Evolutionary conservation across 1,140 invertebrate species (phyloP).

Genomic region (Drosophila kanapiae): DNA sequence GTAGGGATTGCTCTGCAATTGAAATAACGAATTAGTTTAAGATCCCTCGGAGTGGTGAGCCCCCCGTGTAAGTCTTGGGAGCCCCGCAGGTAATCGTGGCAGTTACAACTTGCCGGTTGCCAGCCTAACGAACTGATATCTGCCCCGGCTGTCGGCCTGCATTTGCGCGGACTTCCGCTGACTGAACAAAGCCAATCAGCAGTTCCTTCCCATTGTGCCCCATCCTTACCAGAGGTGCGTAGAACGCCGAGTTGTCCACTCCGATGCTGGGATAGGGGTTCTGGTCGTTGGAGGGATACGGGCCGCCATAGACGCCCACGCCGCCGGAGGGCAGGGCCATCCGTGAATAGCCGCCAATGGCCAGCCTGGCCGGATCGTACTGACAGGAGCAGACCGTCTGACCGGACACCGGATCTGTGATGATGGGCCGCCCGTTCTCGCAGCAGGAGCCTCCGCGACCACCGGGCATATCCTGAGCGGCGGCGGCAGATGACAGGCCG

Average conservation of each 20-base stretch:
- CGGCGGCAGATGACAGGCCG: conserved; percentile 55
- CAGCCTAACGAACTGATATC: conserved; percentile 44
- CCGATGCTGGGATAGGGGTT: conserved; percentile 96
- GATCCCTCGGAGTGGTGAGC: conserved; percentile 11
- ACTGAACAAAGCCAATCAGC: conserved; percentile 63
- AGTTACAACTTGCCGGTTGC: conserved; percentile 30
- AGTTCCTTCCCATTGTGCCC: background rate
- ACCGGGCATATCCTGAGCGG: conserved; percentile 35
- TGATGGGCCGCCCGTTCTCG: conserved; percentile 96
- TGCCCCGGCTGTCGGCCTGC: conserved; percentile 53
- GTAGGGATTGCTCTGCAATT: conserved; percentile 95
- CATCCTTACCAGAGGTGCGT: conserved; percentile 96
- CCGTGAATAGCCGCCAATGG: conserved; percentile 89
- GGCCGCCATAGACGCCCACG: conserved; percentile 90
- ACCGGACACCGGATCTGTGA: conserved; percentile 97
- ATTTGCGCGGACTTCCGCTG: conserved; percentile 55
- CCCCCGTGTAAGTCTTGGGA: conserved; percentile 56
- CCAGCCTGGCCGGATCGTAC: conserved; percentile 93
- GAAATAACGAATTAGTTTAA: conserved; percentile 1
- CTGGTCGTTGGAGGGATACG: conserved; percentile 95
- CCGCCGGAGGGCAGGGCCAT: conserved; percentile 88
- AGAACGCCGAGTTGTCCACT: conserved; percentile 97
- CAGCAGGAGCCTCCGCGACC: conserved; percentile 90
- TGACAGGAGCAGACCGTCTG: conserved; percentile 98
- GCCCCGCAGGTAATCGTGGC: conserved; percentile 40